Evolutionary conservation across 2,888 invertebrate species (phyloP), one percentile per base, ranked within the genome.

Genomic region (Marronus borbonicus): DNA sequence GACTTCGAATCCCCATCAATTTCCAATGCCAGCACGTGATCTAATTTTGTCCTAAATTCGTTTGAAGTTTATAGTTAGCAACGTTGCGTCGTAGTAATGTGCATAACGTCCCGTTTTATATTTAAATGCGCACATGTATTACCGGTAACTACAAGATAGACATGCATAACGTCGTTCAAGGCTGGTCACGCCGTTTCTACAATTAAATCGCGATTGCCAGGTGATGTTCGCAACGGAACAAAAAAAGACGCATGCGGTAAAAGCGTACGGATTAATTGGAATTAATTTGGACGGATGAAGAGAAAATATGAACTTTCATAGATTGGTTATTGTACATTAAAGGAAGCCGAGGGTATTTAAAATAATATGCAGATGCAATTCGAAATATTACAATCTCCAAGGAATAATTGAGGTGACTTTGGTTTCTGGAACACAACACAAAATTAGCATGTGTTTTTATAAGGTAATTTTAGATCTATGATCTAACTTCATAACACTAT

Each of bases 11-110:
- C 14, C 3, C n/a, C 10, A 36, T 36, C 39, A 17, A 36, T 65
- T 44, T 24, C 20, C 20, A 49, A 20, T 8, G 39, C 55, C 60
- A 58, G 14, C 44, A 60, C 12, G 39, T 10, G 39, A 58, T 72
- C 58, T 58, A 72, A 72, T 72, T 58, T 20, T 17, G 70, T 20
- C 20, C 50, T n/a, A 17, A 20, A 72, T 14, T 58, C 17, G 58
- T 72, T 20, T 72, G 58, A 72, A 39, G 60, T 74, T 60, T 74
- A 74, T 74, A 74, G 60, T 74, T 74, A 60, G 72, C 24, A 60
- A 39, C 72, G 20, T 55, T 20, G 60, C 60, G 55, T 55, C 55
- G 72, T 44, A 39, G 8, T 14, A 20, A 14, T 17, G 58, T 60
- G 24, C 44, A 58, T 60, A 39, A 58, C 44, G 60, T 60, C 24